A percentile compares a stretch with the other conserved stretches of the same genome.
These are phyloP conservation scores for Polypedilum vanderplanki DNA, from an alignment of 1,140 invertebrate species.

Conservation along the genomic window DNA sequence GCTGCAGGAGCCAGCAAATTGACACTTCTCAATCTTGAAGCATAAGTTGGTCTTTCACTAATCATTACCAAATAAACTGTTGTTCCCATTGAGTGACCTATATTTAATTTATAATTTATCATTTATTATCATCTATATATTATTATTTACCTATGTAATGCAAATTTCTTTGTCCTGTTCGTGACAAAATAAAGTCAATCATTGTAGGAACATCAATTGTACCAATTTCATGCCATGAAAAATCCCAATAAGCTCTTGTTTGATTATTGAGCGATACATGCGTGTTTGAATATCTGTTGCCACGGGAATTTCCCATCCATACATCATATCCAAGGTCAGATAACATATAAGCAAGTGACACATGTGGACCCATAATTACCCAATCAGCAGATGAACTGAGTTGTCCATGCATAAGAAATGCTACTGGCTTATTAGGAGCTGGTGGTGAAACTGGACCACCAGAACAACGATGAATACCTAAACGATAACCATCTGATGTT, in stretches of 20 bases:
- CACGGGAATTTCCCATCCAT: constrained; percentile 62
- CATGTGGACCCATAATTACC: constrained; percentile 62
- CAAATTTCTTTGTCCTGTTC: constrained; percentile 48
- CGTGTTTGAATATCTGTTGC: constrained; percentile 57
- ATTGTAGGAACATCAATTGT: constrained; percentile 60
- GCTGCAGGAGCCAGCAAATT: constrained; percentile 55
- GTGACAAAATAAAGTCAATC: constrained; percentile 56
- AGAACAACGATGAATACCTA: constrained; percentile 49
- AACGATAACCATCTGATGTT: constrained; percentile 50
- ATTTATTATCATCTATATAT: too few species aligned
- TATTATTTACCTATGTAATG: constrained; percentile 49
- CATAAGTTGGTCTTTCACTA: constrained; percentile 51
- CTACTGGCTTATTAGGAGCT: constrained; percentile 35
- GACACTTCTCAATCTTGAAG: constrained; percentile 47
- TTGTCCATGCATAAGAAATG: constrained; percentile 63
- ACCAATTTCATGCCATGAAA: constrained; percentile 61
- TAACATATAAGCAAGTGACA: constrained; percentile 59
- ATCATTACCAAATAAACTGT: constrained; percentile 51
- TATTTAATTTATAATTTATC: too few species aligned
- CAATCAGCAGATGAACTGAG: constrained; percentile 61
- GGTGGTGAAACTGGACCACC: constrained; percentile 37
- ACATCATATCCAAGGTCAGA: constrained; percentile 70
- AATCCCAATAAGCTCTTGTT: constrained; percentile 53
- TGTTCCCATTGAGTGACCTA: constrained; percentile 54
- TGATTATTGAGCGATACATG: constrained; percentile 53